These are phyloP conservation scores for Tiliacea aurago DNA, from an alignment of 2,888 invertebrate genomes.

Conservation along the genomic window DNA sequence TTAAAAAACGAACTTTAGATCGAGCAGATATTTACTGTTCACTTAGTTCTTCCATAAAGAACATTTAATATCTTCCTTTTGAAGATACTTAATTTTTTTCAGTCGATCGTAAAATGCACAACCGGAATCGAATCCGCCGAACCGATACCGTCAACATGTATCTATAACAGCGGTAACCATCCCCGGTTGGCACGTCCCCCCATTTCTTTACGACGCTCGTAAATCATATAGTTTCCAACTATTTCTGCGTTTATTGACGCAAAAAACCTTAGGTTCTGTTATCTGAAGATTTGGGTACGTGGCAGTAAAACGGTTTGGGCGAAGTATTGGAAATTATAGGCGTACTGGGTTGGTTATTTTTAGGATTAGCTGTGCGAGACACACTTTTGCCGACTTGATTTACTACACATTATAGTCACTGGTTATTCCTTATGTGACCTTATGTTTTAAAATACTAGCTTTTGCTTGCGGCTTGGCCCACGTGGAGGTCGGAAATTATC, in stretches of 20 bases:
- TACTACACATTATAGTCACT: constrained; percentile 10
- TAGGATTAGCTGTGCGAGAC: constrained; percentile 15
- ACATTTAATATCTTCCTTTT: too few species aligned
- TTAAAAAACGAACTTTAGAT: too few species aligned
- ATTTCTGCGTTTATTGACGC: constrained; percentile 60
- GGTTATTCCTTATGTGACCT: constrained; percentile 3
- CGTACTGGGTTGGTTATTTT: constrained; percentile 32
- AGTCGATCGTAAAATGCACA: constrained; percentile 29
- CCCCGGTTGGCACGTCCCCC: constrained; percentile 59
- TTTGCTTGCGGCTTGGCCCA: too few species aligned
- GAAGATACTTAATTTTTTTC: neutral
- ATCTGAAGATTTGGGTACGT: constrained; percentile 48
- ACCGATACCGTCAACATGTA: constrained; percentile 4
- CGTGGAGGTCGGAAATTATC: too few species aligned
- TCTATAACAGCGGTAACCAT: constrained; percentile 47
- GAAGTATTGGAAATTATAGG: constrained; percentile 53
- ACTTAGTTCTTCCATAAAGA: too few species aligned
- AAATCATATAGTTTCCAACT: constrained; percentile 65
- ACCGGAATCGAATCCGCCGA: constrained; percentile 20
- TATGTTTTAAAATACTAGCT: neutral
- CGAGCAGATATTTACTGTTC: too few species aligned
- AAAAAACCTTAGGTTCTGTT: constrained; percentile 57
- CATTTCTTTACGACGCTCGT: constrained; percentile 59
- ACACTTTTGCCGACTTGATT: constrained; percentile 15
- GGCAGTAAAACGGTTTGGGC: constrained; percentile 50